phyloP scores from a whole-genome alignment of 2,888 invertebrate genomes.

The Rhorus exstirpatorius region DNA sequence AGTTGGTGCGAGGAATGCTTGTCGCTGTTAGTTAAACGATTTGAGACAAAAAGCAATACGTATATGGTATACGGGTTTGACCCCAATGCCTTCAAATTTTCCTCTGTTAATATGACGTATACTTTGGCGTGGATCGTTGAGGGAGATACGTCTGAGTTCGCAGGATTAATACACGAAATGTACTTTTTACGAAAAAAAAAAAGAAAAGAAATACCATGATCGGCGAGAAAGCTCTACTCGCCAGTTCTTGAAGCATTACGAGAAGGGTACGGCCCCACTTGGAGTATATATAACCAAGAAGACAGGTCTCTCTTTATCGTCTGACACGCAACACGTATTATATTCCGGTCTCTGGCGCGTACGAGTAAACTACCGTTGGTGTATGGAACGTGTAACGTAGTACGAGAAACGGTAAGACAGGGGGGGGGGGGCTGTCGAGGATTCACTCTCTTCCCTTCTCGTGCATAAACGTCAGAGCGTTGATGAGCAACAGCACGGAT shows the following conservation, averaged over 20 bases:
- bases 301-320: constrained; percentile 52
- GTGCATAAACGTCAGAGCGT: constrained; percentile 66
- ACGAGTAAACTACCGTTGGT: constrained; percentile 34
- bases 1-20: neutral
- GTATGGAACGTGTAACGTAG: constrained; percentile 32
- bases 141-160: constrained; percentile 16
- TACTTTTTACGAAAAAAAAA: constrained; percentile 11
- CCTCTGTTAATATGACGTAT: constrained; percentile 28
- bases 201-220: constrained; percentile 10
- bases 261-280: constrained; percentile 38
- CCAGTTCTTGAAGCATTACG: constrained; percentile 43
- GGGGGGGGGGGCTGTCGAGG: constrained; percentile 12
- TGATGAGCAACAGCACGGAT: constrained; percentile 65
- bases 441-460: constrained; percentile 52
- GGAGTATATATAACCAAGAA: constrained; percentile 9
- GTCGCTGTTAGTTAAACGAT: neutral
- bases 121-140: constrained; percentile 31
- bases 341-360: constrained; percentile 33
- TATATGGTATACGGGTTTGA: neutral
- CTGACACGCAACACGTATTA: constrained; percentile 61
- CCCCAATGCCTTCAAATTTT: neutral
- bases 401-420: constrained; percentile 40
- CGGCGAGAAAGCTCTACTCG: constrained; percentile 37
- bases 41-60: neutral
- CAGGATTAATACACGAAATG: constrained; percentile 10